phyloP scores from a whole-genome alignment of 2,113 vertebrate species.

The Terrapene triunguis region DNA sequence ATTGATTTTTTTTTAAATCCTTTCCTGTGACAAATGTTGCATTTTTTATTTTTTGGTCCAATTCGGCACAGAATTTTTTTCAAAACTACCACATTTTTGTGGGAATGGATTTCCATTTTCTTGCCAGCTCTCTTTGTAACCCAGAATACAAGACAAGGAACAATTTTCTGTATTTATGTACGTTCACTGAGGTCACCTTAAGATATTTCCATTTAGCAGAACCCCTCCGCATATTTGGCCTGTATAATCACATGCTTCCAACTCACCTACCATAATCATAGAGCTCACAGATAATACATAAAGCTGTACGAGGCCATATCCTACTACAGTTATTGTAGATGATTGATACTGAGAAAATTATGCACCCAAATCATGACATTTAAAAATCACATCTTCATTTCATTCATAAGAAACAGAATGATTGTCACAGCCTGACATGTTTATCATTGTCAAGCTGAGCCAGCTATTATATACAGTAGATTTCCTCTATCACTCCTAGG shows the following conservation, averaged over 20 bases:
- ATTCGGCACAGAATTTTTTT: neutral
- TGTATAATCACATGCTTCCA: neutral
- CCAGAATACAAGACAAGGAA: neutral
- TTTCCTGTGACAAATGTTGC: neutral
- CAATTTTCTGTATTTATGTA: neutral
- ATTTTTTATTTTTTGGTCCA: neutral
- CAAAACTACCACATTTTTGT: neutral
- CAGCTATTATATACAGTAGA: conserved; percentile 26
- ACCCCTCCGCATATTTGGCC: neutral
- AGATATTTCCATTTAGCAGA: neutral
- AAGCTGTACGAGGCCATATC: neutral
- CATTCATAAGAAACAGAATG: conserved; percentile 58
- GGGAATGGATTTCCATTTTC: neutral
- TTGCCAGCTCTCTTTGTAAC: neutral
- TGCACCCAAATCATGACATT: conserved; percentile 46
- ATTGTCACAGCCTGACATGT: conserved; percentile 60
- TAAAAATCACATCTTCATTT: conserved; percentile 66
- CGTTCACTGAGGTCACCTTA: neutral
- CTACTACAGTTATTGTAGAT: neutral
- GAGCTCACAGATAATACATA: neutral
- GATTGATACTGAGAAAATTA: conserved; percentile 50
- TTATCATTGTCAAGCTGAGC: conserved; percentile 55
- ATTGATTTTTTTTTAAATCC: neutral
- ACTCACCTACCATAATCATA: neutral
- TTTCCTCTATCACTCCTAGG: conserved; percentile 47